Evolutionary conservation across 30 jellyfish, hydroid and myxozoan genomes (phyloP), one percentile per base, ranked within the genome.

Genomic region (Aurelia sp.): DNA sequence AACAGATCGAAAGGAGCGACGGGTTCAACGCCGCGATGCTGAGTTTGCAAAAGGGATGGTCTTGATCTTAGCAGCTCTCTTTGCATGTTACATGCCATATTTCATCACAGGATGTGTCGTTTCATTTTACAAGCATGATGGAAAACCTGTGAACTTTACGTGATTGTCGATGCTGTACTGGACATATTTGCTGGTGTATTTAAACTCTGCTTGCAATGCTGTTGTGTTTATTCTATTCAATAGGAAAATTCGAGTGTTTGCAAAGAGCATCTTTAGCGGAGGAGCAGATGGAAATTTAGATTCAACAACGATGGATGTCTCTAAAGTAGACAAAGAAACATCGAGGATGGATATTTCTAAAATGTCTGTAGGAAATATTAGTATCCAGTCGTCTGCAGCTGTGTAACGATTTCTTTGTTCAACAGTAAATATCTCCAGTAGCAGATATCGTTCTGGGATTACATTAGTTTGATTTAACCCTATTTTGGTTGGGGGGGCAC

Each of bases 171-270:
- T 37, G 52, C 84, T 73, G 53, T 73, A 35, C 57, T 73, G 84
- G 84, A 73, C 84, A 51, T 35, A 35, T 30, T 35, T 79, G 13
- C 71, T 79, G 21, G 60, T 47, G 44, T 79, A 79, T 33, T 50
- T 67, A 16, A 79, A 79, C 53, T 79, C 90, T 5, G n/a, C 82
- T 27, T 50, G 66, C 70, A 79, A 79, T 44, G 82, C 90, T 15
- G 1, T 63, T 22, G 66, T 79, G 44, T 20, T 79, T 62, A 18
- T 66, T 19, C 17, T 67, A n/a, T 66, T 64, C 62, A 79, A 79
- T 17, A 79, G 76, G 22, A 15, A 52, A 13, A 59, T 59, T 4
- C 31, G 69, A 59, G 33, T 13, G 7, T 59, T 59, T 44, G 55
- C 55, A 0, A 44, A 44, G 55, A 44, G 15, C 55, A 10, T 44